Evolutionary conservation across 2,797 vertebrate genomes (phyloP).

Genomic region (Silurus lanzhouensis): DNA sequence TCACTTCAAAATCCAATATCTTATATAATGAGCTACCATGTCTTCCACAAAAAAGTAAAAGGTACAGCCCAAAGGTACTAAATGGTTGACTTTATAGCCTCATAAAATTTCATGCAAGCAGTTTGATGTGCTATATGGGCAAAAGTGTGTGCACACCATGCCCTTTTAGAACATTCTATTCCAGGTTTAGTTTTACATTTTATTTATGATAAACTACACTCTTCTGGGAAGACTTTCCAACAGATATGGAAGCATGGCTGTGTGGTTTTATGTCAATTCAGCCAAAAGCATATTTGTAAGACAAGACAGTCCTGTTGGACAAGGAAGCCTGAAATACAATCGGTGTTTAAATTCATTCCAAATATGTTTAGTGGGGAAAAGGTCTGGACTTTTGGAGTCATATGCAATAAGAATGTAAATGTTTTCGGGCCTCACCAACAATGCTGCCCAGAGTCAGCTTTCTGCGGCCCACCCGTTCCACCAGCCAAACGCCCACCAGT

Average conservation of each 20-base stretch:
- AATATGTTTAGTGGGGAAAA: too few relatives aligned
- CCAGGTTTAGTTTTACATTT: not conserved
- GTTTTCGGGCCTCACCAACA: conserved; percentile 73
- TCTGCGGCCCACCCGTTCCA: conserved; percentile 91
- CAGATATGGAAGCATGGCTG: not conserved
- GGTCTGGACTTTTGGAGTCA: not conserved
- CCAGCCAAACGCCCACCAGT: conserved; percentile 91
- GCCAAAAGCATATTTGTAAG: not conserved
- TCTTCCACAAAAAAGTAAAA: not conserved
- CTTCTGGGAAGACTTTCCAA: not conserved
- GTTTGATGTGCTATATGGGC: not conserved
- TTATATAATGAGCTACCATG: too few relatives aligned
- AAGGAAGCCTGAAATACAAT: too few relatives aligned
- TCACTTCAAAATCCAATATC: too few relatives aligned
- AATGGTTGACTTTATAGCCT: too few relatives aligned
- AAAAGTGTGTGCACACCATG: not conserved
- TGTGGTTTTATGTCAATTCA: not conserved
- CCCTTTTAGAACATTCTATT: not conserved
- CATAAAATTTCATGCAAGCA: not conserved
- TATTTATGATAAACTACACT: not conserved
- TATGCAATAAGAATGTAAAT: not conserved
- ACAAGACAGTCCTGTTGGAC: too few relatives aligned
- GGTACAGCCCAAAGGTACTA: not conserved
- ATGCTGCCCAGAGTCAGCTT: conserved; percentile 90
- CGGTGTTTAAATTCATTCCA: too few relatives aligned